phyloP scores from a whole-genome alignment of 2,797 vertebrate genomes.

The Mus minutoides region DNA sequence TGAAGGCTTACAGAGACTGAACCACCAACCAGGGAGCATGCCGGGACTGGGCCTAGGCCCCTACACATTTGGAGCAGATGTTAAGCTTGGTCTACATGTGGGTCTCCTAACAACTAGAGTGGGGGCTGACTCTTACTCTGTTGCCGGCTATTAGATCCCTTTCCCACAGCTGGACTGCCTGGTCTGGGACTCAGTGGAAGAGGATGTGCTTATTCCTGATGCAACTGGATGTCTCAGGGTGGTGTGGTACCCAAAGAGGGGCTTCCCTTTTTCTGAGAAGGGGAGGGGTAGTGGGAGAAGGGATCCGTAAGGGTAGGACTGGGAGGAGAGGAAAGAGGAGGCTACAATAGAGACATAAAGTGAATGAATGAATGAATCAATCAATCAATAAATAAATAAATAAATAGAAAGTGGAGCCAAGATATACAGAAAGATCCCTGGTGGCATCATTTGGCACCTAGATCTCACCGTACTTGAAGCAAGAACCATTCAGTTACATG shows the following conservation, averaged over 20 bases:
- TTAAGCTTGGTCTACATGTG: background rate
- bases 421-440: background rate
- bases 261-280: background rate
- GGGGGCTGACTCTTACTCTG: background rate
- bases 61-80: background rate
- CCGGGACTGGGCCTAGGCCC: background rate
- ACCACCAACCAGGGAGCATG: background rate
- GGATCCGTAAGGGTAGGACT: background rate
- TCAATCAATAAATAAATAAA: no score
- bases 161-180: background rate
- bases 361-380: background rate
- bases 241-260: background rate
- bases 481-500: background rate
- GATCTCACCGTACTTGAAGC: background rate
- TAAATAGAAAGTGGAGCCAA: background rate
- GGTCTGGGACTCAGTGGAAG: background rate
- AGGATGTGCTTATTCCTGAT: background rate
- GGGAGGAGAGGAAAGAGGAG: background rate
- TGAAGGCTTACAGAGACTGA: background rate
- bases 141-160: background rate
- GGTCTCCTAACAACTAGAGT: background rate
- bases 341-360: no score
- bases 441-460: background rate
- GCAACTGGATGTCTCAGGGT: background rate
- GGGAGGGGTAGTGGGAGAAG: background rate